Evolutionary conservation across 1,140 invertebrate species (phyloP).

Genomic region (Drosophila setifemur): DNA sequence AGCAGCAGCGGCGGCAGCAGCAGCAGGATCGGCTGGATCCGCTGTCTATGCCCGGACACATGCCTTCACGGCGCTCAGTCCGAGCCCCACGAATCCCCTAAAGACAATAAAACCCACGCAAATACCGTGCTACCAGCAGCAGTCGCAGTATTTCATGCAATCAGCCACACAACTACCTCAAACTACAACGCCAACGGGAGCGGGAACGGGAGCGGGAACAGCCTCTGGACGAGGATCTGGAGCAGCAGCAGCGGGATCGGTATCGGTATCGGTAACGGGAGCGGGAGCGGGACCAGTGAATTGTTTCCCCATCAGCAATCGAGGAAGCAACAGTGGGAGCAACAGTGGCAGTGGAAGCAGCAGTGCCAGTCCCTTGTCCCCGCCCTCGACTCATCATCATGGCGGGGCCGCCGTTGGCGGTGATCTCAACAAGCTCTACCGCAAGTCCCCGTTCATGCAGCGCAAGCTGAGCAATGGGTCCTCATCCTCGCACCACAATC

Average conservation of each 20-base stretch:
- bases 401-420: conserved; percentile 1
- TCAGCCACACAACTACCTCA: conserved; percentile 81
- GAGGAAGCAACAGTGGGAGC: conserved; percentile 10
- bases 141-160: conserved; percentile 70
- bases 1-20: conserved; percentile 23
- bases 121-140: conserved; percentile 76
- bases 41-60: conserved; percentile 32
- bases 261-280: not conserved
- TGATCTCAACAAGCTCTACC: conserved; percentile 69
- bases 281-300: not conserved
- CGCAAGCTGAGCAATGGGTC: conserved; percentile 74
- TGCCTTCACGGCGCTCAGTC: conserved; percentile 1
- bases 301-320: not conserved
- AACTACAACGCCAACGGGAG: conserved; percentile 34
- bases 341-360: conserved; percentile 18
- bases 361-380: conserved; percentile 31
- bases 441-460: conserved; percentile 79
- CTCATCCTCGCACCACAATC: too few species aligned
- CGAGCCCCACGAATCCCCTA: conserved; percentile 40
- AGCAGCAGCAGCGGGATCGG: conserved; percentile 16
- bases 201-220: conserved; percentile 33
- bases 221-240: too few species aligned
- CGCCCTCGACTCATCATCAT: too few species aligned
- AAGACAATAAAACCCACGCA: conserved; percentile 75
- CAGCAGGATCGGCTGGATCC: conserved; percentile 7